These are phyloP conservation scores for Monomorium pharaonis DNA, from an alignment of 1,140 invertebrate species.

Conservation along the genomic window DNA sequence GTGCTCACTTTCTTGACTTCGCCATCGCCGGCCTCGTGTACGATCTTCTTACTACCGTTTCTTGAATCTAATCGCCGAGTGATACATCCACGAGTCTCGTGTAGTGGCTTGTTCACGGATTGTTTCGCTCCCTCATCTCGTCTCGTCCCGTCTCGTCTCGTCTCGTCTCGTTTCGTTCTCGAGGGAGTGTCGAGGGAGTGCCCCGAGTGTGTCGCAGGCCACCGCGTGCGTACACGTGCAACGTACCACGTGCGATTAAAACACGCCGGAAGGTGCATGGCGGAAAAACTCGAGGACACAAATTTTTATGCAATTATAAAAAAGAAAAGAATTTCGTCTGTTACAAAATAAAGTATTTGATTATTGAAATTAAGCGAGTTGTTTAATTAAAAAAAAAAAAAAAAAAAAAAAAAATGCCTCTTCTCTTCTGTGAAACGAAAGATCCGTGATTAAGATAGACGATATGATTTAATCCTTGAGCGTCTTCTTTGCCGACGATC, in stretches of 20 bases:
- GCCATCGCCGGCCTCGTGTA: conserved; percentile 14
- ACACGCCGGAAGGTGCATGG: neutral
- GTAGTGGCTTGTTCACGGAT: conserved; percentile 72
- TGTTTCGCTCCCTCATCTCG: conserved; percentile 61
- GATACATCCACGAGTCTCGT: conserved; percentile 70
- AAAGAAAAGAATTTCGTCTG: neutral
- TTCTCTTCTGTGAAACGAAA: neutral
- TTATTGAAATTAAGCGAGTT: neutral
- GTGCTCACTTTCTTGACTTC: neutral
- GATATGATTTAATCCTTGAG: neutral
- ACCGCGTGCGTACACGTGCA: conserved; percentile 23
- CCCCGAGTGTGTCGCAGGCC: conserved; percentile 27
- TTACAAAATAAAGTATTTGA: neutral
- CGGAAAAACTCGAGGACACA: neutral
- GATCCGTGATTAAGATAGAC: neutral
- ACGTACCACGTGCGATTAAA: conserved; percentile 35
- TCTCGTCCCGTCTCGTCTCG: conserved; percentile 21
- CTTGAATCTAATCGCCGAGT: conserved; percentile 66
- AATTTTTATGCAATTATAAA: neutral
- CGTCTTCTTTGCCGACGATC: neutral
- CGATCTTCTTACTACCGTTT: conserved; percentile 60
- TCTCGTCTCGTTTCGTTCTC: conserved; percentile 19
- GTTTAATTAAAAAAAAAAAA: too few relatives aligned
- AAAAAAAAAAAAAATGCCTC: too few relatives aligned
- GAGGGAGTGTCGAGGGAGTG: conserved; percentile 48